Percentiles rank a stretch among this genome's conserved stretches.
Conservation (phyloP, 2,888 invertebrate genomes). For the Argyresthia albistria region DNA sequence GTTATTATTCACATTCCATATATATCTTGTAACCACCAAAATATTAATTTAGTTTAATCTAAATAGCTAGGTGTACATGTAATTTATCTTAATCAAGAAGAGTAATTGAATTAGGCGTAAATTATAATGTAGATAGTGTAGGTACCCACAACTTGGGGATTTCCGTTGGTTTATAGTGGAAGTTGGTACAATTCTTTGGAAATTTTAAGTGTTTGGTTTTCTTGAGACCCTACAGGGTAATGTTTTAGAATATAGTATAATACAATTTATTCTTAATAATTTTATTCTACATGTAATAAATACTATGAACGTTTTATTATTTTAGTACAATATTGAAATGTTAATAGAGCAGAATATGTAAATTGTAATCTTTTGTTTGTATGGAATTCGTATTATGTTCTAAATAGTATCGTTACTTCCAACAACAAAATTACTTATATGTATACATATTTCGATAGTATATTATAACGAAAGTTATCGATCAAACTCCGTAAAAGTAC, state of each 20-base stretch:
- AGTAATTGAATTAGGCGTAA: too few species aligned
- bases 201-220: neutral
- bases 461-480: too few species aligned
- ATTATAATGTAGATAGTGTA: too few species aligned
- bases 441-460: neutral
- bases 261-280: neutral
- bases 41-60: constrained; percentile 9
- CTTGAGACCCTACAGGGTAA: neutral
- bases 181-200: neutral
- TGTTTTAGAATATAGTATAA: neutral
- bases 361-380: constrained; percentile 16
- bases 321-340: neutral
- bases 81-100: constrained; percentile 2
- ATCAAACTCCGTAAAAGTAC: too few species aligned
- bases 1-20: constrained; percentile 1
- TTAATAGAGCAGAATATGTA: neutral
- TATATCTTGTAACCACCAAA: constrained; percentile 23
- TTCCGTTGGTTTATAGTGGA: neutral
- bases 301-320: neutral
- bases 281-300: too few species aligned
- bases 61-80: constrained; percentile 5
- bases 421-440: constrained; percentile 21
- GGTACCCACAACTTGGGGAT: too few species aligned
- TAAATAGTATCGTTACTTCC: constrained; percentile 59
- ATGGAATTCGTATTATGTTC: constrained; percentile 62